Percentiles rank a stretch among this genome's conserved stretches.
Conservation (phyloP, 2,113 vertebrate species). For the Gallinago jamesoni region DNA sequence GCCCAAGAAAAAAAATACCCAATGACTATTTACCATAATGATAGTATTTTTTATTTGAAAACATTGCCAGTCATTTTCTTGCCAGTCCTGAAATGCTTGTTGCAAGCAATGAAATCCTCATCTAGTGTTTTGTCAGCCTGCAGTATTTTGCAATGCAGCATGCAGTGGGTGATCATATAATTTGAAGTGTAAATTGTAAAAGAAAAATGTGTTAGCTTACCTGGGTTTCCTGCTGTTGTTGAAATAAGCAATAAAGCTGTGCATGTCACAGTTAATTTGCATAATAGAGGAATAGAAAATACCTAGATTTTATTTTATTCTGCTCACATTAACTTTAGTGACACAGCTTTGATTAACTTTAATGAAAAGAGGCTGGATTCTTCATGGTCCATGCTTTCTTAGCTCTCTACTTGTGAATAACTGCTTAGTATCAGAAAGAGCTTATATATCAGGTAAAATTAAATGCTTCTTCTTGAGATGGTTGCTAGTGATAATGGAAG, state of each 20-base stretch:
- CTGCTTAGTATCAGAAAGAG: not conserved
- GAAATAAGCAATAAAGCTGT: slow-evolving; percentile 20
- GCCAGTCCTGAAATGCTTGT: not conserved
- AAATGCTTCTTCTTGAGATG: not conserved
- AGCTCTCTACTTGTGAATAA: not conserved
- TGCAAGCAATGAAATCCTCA: not conserved
- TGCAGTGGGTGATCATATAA: not conserved
- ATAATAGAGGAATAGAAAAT: not conserved
- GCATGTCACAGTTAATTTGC: slow-evolving; percentile 25
- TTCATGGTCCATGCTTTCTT: slow-evolving; percentile 4
- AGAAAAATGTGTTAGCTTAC: not conserved
- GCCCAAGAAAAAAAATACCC: slow-evolving; percentile 9
- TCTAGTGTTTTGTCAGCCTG: not conserved
- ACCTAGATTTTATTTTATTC: slow-evolving; percentile 16
- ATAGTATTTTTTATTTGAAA: slow-evolving; percentile 45
- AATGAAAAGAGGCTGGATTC: not conserved
- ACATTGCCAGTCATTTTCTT: slow-evolving; percentile 30
- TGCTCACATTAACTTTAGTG: not conserved
- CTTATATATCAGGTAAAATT: not conserved
- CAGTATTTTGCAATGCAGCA: not conserved
- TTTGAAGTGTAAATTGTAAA: slow-evolving; percentile 31
- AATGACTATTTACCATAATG: slow-evolving; percentile 29
- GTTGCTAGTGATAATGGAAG: not conserved
- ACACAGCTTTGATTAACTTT: slow-evolving; percentile 20
- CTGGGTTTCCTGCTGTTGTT: slow-evolving; percentile 32